Evolutionary conservation across 2,113 vertebrate genomes (phyloP).

Genomic region (Caretta caretta): DNA sequence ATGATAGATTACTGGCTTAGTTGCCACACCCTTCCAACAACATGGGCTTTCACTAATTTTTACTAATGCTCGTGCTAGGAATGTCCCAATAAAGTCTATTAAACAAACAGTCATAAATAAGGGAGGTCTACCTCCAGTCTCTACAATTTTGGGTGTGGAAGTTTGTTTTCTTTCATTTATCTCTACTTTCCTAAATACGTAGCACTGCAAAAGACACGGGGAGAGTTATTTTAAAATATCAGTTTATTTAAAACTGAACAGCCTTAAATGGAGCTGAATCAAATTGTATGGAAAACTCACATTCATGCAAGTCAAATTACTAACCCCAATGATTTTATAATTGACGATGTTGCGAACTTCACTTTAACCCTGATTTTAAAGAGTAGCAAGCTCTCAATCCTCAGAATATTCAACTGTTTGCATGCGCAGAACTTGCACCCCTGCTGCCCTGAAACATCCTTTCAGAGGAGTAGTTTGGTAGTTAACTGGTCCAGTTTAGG

Average conservation of each 20-base stretch:
- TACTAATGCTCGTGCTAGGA: background rate
- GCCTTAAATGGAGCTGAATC: background rate
- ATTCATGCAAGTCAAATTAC: background rate
- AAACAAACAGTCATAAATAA: conserved; percentile 10
- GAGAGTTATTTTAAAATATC: background rate
- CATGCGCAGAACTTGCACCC: background rate
- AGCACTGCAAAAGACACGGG: background rate
- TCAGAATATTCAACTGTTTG: background rate
- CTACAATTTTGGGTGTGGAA: background rate
- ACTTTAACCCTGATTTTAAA: background rate
- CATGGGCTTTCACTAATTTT: background rate
- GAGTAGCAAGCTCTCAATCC: background rate
- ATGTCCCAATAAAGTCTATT: conserved; percentile 19
- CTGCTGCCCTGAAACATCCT: background rate
- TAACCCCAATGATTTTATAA: background rate
- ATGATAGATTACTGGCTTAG: background rate
- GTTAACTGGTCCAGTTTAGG: background rate
- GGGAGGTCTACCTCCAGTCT: conserved; percentile 30
- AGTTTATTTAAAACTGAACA: background rate
- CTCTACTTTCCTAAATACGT: background rate
- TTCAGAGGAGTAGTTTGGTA: background rate
- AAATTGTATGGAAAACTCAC: background rate
- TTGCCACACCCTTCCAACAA: background rate
- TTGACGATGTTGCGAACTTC: background rate
- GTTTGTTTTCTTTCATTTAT: conserved; percentile 27